A percentile compares a stretch with the other conserved stretches of the same genome.
Conservation (phyloP, 2,888 invertebrate species). For the Atethmia centrago region DNA sequence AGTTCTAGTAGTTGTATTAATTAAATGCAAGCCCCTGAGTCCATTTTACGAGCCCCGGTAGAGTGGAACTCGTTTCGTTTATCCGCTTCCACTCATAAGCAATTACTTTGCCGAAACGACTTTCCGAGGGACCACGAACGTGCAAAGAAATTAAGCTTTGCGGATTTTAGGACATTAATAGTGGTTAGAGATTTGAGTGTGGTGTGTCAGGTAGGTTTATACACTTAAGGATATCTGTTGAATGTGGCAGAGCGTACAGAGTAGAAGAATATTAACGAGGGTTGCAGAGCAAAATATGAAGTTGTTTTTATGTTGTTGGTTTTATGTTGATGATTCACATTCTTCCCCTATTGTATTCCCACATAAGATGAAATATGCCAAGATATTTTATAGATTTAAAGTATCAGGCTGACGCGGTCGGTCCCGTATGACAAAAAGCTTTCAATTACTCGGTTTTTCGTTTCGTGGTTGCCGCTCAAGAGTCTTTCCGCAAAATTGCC, state of each 20-base stretch:
- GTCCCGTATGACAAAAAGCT: not conserved
- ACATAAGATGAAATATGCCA: not conserved
- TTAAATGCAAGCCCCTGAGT: constrained; percentile 89
- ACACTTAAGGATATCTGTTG: constrained; percentile 37
- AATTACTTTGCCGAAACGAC: constrained; percentile 88
- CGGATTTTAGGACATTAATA: constrained; percentile 83
- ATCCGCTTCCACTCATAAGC: constrained; percentile 90
- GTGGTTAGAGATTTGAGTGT: constrained; percentile 77
- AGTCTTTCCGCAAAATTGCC: not conserved
- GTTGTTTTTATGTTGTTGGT: not conserved
- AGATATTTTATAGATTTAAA: not conserved
- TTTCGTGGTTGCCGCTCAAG: not conserved
- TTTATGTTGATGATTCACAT: not conserved
- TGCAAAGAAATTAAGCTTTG: constrained; percentile 86
- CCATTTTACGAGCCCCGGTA: constrained; percentile 86
- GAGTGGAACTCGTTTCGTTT: constrained; percentile 88
- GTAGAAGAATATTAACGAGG: not conserved
- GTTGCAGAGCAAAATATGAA: too few relatives aligned
- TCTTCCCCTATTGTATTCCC: not conserved
- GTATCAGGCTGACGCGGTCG: not conserved
- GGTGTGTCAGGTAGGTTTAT: constrained; percentile 65
- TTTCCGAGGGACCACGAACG: constrained; percentile 83
- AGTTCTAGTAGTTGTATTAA: constrained; percentile 87
- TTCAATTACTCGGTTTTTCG: not conserved
- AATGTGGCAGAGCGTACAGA: constrained; percentile 27